Evolutionary conservation across 2,888 invertebrate genomes (phyloP), one percentile per base, ranked within the genome.

Genomic region (Euplagia quadripunctaria): DNA sequence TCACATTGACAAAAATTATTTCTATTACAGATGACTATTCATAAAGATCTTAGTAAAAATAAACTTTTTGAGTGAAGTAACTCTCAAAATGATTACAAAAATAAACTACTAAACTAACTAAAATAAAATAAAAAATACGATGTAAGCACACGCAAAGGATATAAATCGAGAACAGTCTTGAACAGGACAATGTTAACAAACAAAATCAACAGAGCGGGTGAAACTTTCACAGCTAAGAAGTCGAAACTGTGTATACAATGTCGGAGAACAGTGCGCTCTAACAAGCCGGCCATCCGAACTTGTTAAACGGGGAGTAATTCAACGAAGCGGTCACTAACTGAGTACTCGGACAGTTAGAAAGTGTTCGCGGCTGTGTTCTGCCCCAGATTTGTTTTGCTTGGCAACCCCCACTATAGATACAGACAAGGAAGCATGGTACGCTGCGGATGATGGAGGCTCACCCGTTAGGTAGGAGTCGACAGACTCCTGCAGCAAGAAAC

Each of bases 261-360:
- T 93, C 84, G 90, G 88, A 84, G 84, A 90, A 88, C 88, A 88
- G 89, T 87, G 89, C 90, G 91, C 90, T 88, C 90, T 94, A 95
- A 95, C 94, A 94, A 94, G 93, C 92, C 87, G 88, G 88, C 92
- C 93, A 93, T 91, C 91, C 89, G 87, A 95, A 95, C 89, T 94
- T 93, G 93, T 92, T 93, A 92, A 93, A 90, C 91, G 90, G 86
- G 83, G 90, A 90, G 92, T 92, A 91, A 94, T 90, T 93, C 90
- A 87, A 86, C 88, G 88, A 87, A 88, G 89, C 90, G 90, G 91
- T 89, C 89, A 90, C 88, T 86, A 86, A 85, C 86, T 86, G 87
- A 87, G 83, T 87, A 79, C 64, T 77, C 82, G 83, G 91, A 89
- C 90, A 91, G 90, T 92, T 92, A 81, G 84, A 84, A 88, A 91